These are phyloP conservation scores for Entomyzon cyanotis DNA, from an alignment of 2,113 vertebrate genomes.

Conservation along the genomic window DNA sequence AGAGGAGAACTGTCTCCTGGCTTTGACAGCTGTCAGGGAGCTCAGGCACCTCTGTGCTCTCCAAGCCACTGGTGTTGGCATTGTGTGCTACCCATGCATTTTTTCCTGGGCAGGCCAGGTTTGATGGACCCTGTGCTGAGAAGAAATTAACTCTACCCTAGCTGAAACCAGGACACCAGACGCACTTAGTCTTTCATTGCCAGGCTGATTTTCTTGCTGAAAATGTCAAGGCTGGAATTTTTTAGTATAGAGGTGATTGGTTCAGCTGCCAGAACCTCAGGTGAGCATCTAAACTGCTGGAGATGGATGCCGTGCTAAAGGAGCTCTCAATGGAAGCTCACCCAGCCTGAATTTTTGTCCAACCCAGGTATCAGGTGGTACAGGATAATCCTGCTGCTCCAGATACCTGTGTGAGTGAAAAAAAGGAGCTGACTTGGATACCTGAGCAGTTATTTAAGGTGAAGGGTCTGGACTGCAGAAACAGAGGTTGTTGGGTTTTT, in stretches of 20 bases:
- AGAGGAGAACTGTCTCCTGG: background rate
- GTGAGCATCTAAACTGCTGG: background rate
- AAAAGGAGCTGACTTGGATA: background rate
- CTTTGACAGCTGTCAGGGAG: background rate
- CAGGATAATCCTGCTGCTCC: background rate
- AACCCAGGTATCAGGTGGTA: background rate
- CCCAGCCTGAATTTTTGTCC: background rate
- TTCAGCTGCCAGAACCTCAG: background rate
- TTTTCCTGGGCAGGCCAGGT: background rate
- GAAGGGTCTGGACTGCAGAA: background rate
- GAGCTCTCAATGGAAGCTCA: background rate
- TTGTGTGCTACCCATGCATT: background rate
- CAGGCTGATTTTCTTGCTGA: background rate
- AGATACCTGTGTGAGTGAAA: background rate
- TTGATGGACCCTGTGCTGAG: background rate
- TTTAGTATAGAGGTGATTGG: background rate
- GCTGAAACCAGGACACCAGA: background rate
- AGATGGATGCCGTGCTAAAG: background rate
- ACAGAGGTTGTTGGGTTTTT: background rate
- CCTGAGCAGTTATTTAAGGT: background rate
- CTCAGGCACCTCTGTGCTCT: background rate
- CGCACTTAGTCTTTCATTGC: background rate
- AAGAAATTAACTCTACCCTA: background rate
- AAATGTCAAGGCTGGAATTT: background rate
- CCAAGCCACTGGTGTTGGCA: rapidly evolving